Evolutionary conservation across 1,140 invertebrate genomes (phyloP), one percentile per base, ranked within the genome.

Genomic region (Condylostylus longicornis): DNA sequence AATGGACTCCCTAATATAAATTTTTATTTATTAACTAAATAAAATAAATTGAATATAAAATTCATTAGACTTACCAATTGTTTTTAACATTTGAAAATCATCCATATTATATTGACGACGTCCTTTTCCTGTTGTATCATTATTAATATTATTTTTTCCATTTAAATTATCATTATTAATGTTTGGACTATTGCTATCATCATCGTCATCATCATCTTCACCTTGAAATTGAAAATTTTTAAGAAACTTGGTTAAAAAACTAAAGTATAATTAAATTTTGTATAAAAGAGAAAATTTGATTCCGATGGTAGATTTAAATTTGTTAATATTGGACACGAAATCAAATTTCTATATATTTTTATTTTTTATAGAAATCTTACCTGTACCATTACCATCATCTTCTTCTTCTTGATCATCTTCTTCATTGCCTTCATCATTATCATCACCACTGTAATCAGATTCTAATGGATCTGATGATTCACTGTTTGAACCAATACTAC

Each of bases 51-150:
- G 17, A 33, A 25, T 38, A 28, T 19, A 37, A 40, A 32, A 30
- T 13, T 29, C 41, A 21, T 12, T 8, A 31, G 18, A 62, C 77
- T 77, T 51, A 82, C 79, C 80, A 35, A 83, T 79, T 32, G 79
- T 84, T 65, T 82, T 84, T 42, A 83, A 71, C 42, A 82, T 80
- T 51, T 82, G 77, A 43, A 82, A 70, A 49, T 82, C 77, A 42
- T 84, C 79, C 44, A 84, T 61, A 44, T 74, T 73, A 49, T 74
- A 78, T 46, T 73, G 73, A 41, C 74, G 72, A 32, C 72, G 67
- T 42, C 76, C 74, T 48, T 79, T 75, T 29, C 65, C 64, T 38
- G 66, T 70, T 13, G 25, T 30, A 25, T 34, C 21, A 18, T 55
- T 46, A 31, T 51, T 49, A 21, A 44, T 50, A 15, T 51, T 47